Evolutionary conservation across 2,113 vertebrate genomes (phyloP).

Genomic region (Thunnus thynnus): DNA sequence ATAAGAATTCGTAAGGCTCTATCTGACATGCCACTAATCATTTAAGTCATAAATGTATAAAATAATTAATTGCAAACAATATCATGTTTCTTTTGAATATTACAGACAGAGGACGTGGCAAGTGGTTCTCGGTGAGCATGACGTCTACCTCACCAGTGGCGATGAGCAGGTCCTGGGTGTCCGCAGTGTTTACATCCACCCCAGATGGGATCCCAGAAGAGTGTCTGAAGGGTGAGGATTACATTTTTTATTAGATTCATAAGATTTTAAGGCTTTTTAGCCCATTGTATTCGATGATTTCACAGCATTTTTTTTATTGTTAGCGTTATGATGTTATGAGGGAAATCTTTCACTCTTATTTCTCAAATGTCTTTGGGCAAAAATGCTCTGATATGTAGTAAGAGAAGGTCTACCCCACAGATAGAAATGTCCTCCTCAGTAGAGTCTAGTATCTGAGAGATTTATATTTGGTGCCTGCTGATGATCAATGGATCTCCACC

Average conservation of each 20-base stretch:
- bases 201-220: constrained; percentile 74
- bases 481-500: constrained; percentile 1
- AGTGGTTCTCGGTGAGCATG: constrained; percentile 88
- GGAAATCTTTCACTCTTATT: not conserved
- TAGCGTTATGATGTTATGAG: not conserved
- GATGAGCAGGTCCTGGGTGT: constrained; percentile 85
- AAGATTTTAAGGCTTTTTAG: not conserved
- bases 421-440: not conserved
- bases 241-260: not conserved
- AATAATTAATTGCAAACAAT: not conserved
- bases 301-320: not conserved
- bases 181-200: constrained; percentile 76
- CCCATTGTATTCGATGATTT: not conserved
- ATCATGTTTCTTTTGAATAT: not conserved
- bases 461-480: not conserved
- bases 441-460: not conserved
- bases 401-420: not conserved
- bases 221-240: constrained; percentile 79
- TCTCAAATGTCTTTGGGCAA: not conserved
- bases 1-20: not conserved
- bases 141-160: constrained; percentile 76
- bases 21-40: not conserved
- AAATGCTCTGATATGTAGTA: not conserved
- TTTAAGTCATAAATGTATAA: not conserved
- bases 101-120: constrained; percentile 72